Evolutionary conservation across 2,797 vertebrate genomes (phyloP).

Genomic region (Synaphobranchus kaupii): DNA sequence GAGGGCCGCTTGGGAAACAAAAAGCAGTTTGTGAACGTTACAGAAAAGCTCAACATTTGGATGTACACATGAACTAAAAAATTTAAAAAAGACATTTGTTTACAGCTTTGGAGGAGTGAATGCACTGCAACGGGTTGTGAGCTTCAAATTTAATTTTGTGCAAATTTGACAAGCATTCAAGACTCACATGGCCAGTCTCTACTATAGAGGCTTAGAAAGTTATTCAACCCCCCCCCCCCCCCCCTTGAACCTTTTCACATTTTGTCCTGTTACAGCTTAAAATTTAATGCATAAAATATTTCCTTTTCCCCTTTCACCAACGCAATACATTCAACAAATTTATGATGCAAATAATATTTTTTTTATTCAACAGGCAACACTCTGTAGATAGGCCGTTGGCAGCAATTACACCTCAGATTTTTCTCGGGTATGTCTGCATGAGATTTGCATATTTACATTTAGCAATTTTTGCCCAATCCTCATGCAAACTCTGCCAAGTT

Average conservation of each 20-base stretch:
- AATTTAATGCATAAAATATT: background rate
- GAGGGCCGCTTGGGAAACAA: slow-evolving; percentile 67
- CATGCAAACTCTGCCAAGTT: background rate
- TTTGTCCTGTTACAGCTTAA: background rate
- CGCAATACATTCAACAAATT: background rate
- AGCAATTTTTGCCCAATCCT: background rate
- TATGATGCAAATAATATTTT: too few relatives aligned
- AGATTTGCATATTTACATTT: background rate
- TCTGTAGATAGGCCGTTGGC: too few relatives aligned
- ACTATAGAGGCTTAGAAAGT: too few relatives aligned
- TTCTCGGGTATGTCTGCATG: background rate
- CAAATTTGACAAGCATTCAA: background rate
- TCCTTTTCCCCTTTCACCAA: background rate
- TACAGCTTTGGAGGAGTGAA: background rate
- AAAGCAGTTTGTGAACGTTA: slow-evolving; percentile 11
- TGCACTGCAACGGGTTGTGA: background rate
- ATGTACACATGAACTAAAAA: background rate
- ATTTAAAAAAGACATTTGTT: background rate
- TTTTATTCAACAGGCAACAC: too few relatives aligned
- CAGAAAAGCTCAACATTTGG: background rate
- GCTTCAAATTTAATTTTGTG: background rate
- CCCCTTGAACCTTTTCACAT: background rate
- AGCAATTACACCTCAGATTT: background rate
- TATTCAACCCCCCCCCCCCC: too few relatives aligned
- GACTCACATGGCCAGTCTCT: background rate